Evolutionary conservation across 2,797 vertebrate genomes (phyloP).

Genomic region (Dendrocincla tyrannina): DNA sequence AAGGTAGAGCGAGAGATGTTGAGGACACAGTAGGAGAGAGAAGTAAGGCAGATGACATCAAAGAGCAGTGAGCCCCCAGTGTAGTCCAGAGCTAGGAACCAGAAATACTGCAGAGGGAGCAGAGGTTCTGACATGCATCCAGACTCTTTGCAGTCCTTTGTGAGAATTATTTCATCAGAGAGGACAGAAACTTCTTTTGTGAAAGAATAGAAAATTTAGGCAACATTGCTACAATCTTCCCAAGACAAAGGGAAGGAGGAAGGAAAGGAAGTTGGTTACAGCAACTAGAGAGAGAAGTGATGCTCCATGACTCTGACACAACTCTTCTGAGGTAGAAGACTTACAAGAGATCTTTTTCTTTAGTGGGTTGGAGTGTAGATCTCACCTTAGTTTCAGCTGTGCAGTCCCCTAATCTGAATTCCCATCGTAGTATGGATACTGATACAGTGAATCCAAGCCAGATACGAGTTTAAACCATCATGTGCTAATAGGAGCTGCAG

Average conservation of each 20-base stretch:
- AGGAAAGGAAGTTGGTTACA: neutral
- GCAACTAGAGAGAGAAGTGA: neutral
- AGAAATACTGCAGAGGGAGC: neutral
- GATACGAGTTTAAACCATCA: neutral
- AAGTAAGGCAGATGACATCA: neutral
- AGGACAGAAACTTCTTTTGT: neutral
- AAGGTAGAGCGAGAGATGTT: neutral
- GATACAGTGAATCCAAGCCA: neutral
- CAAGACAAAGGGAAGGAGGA: neutral
- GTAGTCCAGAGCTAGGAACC: neutral
- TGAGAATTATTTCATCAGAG: neutral
- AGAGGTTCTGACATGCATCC: neutral
- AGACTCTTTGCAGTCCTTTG: neutral
- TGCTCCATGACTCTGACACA: neutral
- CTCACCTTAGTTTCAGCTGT: neutral
- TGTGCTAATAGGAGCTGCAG: neutral
- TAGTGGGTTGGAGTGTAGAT: neutral
- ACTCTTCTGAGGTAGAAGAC: neutral
- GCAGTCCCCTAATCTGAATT: neutral
- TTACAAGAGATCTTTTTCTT: neutral
- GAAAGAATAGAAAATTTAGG: neutral
- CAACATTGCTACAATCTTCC: neutral
- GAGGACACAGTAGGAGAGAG: accelerated
- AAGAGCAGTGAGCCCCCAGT: neutral
- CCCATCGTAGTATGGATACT: neutral